Percentiles rank a stretch among this genome's conserved stretches.
Conservation (phyloP, 92 coral and sea anemone genomes). For the Montipora capitata region DNA sequence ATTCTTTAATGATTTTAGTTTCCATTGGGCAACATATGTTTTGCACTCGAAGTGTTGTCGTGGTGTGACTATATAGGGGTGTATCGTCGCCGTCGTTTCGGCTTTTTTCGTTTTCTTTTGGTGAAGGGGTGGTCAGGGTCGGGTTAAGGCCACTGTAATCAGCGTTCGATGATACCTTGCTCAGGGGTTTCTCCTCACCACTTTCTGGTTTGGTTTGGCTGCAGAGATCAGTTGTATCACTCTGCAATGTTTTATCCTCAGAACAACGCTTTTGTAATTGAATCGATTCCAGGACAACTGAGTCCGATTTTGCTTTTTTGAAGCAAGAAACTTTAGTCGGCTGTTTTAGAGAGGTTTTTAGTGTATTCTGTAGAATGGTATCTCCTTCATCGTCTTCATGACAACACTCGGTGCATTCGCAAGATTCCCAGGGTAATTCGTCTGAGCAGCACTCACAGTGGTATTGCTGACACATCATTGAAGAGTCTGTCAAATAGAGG, state of each 20-base stretch:
- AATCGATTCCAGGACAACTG: neutral
- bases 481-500: neutral
- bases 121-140: slow-evolving; percentile 8
- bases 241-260: neutral
- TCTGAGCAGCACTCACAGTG: slow-evolving; percentile 84
- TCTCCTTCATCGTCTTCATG: slow-evolving; percentile 36
- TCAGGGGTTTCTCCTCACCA: neutral
- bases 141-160: slow-evolving; percentile 34
- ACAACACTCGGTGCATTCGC: slow-evolving; percentile 73
- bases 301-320: too few species aligned
- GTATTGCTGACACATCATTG: slow-evolving; percentile 75
- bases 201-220: neutral
- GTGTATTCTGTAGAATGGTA: too few species aligned
- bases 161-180: slow-evolving; percentile 21
- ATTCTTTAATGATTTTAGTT: slow-evolving; percentile 84
- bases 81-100: neutral
- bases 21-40: slow-evolving; percentile 98
- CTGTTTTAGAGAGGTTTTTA: too few species aligned
- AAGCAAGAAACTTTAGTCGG: neutral
- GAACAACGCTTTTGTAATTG: slow-evolving; percentile 1
- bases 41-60: slow-evolving; percentile 97
- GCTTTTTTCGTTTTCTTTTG: neutral
- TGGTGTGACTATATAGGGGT: neutral
- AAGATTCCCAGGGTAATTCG: slow-evolving; percentile 70
- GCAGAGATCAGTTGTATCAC: neutral